Evolutionary conservation across 2,888 invertebrate genomes (phyloP), one percentile per base, ranked within the genome.

Genomic region (Parnassius mnemosyne): DNA sequence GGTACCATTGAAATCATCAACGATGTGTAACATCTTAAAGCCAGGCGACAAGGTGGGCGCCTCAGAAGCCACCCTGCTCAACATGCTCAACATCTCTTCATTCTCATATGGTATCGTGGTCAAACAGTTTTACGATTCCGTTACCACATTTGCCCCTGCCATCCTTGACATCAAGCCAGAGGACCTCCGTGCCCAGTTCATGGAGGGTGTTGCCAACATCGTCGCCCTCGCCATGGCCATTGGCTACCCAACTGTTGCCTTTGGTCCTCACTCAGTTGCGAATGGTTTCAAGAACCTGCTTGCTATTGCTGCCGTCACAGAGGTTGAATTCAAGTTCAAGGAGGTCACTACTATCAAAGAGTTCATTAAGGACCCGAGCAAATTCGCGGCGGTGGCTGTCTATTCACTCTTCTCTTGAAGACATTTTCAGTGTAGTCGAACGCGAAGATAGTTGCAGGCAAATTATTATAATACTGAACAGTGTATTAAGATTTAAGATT

Each of bases 1-100:
- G 98, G 98, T 93, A 99, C 99, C 71, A 99, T 99, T 96, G 99
- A 99, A 98, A 99, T 99, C 92, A 97, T 99, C 93, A 97, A 97
- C 72, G 97, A 97, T 91, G 97, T 97, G 61, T 96, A n/a, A 97
- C 85, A 97, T 97, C 84, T 87, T 97, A 87, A 97, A 97, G 90
- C 97, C 96, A 34, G 99, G 98, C 54, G 99, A 99, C 87, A 98
- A 97, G 92, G 99, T 99, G 66, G 99, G 99, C 78, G 98, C 99
- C 81, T 98, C 98, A 52, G 99, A 99, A 93, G 98, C 99, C 50
- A 98, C 99, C 12, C 95, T 99, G 64, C 93, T 99, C 73, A 99
- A 99, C 94, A 99, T 99, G 99, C 94, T 99, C 93, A 98, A 98
- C 94, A 99, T 99, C 89, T 99, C 98, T 84, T 99, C 99, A 57